phyloP scores from a whole-genome alignment of 2,113 vertebrate genomes.

The Actinemys pallida region DNA sequence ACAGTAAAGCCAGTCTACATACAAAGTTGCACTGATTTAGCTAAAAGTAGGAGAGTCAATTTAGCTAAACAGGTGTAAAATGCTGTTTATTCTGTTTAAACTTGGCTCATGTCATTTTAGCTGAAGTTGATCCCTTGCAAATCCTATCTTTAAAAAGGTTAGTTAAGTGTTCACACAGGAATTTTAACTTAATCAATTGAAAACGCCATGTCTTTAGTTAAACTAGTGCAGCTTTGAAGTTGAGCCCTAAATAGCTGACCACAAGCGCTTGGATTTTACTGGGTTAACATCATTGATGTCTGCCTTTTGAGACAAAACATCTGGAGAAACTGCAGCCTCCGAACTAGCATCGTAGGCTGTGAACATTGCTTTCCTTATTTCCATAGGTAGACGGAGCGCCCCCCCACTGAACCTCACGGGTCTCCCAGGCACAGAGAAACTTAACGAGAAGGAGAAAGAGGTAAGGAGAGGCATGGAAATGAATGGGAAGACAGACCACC shows the following conservation, averaged over 20 bases:
- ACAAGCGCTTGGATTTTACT: background rate
- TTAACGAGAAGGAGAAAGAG: slow-evolving; percentile 98
- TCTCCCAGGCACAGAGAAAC: slow-evolving; percentile 96
- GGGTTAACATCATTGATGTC: fast-evolving
- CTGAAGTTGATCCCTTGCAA: background rate
- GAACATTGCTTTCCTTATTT: background rate
- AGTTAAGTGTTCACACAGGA: fast-evolving
- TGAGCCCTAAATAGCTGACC: background rate
- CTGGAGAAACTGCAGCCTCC: background rate
- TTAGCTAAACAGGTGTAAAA: background rate
- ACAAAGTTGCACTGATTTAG: background rate
- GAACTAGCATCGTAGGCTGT: fast-evolving
- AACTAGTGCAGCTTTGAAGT: background rate
- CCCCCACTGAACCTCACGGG: slow-evolving; percentile 96
- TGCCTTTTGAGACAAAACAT: background rate
- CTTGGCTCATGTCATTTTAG: fast-evolving
- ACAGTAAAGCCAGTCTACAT: background rate
- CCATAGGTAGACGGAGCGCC: slow-evolving; percentile 90
- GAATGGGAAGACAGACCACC: background rate
- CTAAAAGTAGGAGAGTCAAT: background rate
- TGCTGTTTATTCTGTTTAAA: background rate
- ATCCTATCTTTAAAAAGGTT: background rate
- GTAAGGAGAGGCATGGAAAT: slow-evolving; percentile 76
- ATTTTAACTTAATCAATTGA: background rate
- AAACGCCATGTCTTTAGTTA: background rate